Percentiles rank a stretch among this genome's conserved stretches.
These are phyloP conservation scores for Eilema sororculum DNA, from an alignment of 2,888 invertebrate species.

Conservation along the genomic window DNA sequence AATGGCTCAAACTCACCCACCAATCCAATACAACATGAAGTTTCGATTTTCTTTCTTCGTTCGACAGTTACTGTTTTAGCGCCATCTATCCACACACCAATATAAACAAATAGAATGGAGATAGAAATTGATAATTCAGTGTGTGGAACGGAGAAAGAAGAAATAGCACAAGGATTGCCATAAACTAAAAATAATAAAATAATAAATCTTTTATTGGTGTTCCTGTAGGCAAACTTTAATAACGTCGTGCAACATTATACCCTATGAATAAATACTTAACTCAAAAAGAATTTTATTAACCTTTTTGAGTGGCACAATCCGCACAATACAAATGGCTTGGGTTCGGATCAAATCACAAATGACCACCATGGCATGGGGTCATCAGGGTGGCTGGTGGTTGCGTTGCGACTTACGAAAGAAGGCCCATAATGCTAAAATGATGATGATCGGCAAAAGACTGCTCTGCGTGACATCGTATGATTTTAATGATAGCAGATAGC, in stretches of 20 bases:
- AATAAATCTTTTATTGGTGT: neutral
- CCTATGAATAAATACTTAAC: no score
- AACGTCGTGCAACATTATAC: neutral
- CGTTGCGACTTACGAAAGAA: no score
- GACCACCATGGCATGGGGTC: no score
- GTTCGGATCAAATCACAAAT: no score
- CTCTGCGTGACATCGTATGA: no score
- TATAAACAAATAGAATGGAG: neutral
- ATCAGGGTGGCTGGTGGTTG: no score
- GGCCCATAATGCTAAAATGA: no score
- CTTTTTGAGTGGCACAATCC: no score
- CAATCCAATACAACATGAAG: conserved; percentile 54
- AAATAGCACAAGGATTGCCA: conserved; percentile 10
- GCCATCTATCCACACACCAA: conserved; percentile 63
- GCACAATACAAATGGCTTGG: no score
- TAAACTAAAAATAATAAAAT: conserved; percentile 16
- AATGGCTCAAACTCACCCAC: conserved; percentile 62
- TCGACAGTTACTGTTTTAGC: conserved; percentile 50
- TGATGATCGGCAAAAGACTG: no score
- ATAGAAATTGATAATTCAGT: neutral
- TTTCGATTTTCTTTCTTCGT: conserved; percentile 73
- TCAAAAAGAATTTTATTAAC: no score
- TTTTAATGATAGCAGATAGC: no score
- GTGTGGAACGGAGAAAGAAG: conserved; percentile 22
- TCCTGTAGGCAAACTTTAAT: neutral